Conservation (phyloP, 2,888 invertebrate genomes). For the Fragum whitleyi region DNA sequence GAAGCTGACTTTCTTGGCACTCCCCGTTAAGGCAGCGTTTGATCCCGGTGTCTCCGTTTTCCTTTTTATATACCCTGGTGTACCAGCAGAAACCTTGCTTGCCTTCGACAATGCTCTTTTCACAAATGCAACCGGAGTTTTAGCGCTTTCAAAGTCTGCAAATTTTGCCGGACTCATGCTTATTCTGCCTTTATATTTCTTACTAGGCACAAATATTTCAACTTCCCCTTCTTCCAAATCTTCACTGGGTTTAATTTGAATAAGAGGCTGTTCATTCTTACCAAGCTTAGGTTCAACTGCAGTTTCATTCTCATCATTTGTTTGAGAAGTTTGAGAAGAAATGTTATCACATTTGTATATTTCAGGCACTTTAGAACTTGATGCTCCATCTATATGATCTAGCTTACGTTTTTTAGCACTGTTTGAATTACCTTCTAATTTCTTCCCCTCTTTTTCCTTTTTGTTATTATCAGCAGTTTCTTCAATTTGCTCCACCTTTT, state of each 20-base stretch:
- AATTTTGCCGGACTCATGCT: constrained; percentile 46
- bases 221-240: constrained; percentile 57
- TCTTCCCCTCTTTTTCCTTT: neutral
- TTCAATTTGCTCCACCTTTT: neutral
- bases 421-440: constrained; percentile 1
- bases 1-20: constrained; percentile 72
- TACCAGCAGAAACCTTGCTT: constrained; percentile 31
- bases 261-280: neutral
- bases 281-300: neutral
- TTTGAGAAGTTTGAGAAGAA: neutral
- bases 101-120: constrained; percentile 63
- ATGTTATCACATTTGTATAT: neutral
- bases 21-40: constrained; percentile 8
- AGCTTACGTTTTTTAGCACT: constrained; percentile 11
- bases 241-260: constrained; percentile 11
- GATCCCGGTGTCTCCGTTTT: neutral
- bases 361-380: neutral
- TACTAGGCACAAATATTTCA: constrained; percentile 71
- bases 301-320: neutral
- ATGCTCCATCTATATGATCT: neutral
- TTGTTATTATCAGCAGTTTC: neutral
- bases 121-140: constrained; percentile 72
- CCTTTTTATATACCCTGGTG: constrained; percentile 7
- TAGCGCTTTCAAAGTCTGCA: constrained; percentile 69
- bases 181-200: constrained; percentile 66